These are phyloP conservation scores for Silurus lanzhouensis DNA, from an alignment of 2,797 vertebrate genomes.

Conservation along the genomic window DNA sequence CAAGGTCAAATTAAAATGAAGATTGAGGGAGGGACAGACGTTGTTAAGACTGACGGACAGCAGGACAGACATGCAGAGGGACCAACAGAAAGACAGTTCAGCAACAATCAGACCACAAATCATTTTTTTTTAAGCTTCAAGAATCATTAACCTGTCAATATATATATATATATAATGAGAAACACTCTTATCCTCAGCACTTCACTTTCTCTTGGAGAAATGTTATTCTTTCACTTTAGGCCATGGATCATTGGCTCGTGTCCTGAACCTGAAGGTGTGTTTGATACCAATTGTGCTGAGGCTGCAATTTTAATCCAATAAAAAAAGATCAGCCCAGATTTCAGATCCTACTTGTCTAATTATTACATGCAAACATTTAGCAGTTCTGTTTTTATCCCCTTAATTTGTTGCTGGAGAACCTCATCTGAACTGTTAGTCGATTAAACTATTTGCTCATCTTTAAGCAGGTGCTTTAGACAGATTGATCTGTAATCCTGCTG, in stretches of 20 bases:
- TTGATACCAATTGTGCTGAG: neutral
- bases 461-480: neutral
- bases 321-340: neutral
- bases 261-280: slow-evolving; percentile 26
- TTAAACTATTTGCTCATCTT: neutral
- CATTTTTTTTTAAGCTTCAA: neutral
- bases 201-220: neutral
- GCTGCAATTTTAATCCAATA: neutral
- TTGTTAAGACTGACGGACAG: neutral
- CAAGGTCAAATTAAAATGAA: too few relatives aligned
- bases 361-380: neutral
- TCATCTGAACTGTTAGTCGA: neutral
- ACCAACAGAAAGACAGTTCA: neutral
- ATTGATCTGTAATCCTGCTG: neutral
- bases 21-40: neutral
- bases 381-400: too few relatives aligned
- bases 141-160: neutral
- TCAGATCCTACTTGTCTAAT: neutral
- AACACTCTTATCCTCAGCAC: neutral
- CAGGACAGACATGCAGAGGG: neutral
- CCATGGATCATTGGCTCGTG: neutral
- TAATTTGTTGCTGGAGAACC: neutral
- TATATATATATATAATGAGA: too few relatives aligned
- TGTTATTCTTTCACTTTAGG: slow-evolving; percentile 3
- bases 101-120: neutral